Conservation (phyloP, 2,113 vertebrate genomes). For the Gymnocephalus cernua region DNA sequence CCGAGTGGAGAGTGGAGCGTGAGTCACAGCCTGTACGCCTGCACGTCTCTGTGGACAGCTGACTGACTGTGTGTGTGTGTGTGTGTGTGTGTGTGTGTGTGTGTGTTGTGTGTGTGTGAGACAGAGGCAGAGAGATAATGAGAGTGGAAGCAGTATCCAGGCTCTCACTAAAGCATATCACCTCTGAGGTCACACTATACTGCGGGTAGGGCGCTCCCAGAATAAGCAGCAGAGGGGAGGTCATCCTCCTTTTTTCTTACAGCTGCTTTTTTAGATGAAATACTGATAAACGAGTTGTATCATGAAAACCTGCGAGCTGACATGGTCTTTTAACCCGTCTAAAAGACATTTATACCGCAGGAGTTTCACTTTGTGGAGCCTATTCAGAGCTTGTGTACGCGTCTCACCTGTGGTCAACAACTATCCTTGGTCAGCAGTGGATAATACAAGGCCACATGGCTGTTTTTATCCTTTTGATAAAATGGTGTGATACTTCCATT, state of each 20-base stretch:
- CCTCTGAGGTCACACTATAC: constrained; percentile 18
- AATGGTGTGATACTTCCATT: not conserved
- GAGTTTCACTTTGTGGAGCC: not conserved
- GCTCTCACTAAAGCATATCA: constrained; percentile 12
- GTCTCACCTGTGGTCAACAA: not conserved
- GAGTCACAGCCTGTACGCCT: constrained; percentile 77
- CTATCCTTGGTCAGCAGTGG: not conserved
- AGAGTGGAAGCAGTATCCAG: constrained; percentile 20
- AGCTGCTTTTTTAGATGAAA: constrained; percentile 8
- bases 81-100: constrained; percentile 15
- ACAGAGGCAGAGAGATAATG: constrained; percentile 20
- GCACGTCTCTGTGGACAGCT: constrained; percentile 58
- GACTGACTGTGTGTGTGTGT: constrained; percentile 49
- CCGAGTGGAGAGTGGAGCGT: constrained; percentile 81
- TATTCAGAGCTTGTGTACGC: not conserved
- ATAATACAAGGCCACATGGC: not conserved
- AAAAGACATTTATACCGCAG: not conserved
- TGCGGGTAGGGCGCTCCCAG: not conserved
- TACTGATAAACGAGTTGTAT: not conserved
- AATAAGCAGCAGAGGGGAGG: not conserved
- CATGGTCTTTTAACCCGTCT: not conserved
- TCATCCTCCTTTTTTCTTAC: not conserved
- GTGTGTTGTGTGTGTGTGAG: constrained; percentile 17
- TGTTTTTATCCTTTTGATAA: not conserved
- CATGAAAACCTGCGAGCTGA: not conserved